Conservation (phyloP, 2,113 vertebrate species). For the Pelobates fuscus region DNA sequence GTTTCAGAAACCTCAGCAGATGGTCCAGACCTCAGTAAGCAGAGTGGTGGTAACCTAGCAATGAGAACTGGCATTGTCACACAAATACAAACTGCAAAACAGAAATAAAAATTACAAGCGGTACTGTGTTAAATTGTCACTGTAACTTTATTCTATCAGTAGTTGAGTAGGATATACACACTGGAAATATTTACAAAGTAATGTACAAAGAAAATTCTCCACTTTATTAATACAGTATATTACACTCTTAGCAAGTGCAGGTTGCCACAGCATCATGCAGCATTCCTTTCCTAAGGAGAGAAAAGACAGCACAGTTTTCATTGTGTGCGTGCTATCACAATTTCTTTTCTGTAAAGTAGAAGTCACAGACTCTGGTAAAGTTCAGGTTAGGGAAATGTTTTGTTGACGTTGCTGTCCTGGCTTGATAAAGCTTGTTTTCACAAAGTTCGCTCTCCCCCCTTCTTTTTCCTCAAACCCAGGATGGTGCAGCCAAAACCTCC, state of each 20-base stretch:
- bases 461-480: conserved; percentile 76
- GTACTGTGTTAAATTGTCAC: neutral
- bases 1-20: too few relatives aligned
- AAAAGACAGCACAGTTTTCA: neutral
- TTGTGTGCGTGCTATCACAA: too few relatives aligned
- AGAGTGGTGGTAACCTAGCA: too few relatives aligned
- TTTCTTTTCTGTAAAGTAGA: too few relatives aligned
- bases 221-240: conserved; percentile 44
- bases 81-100: too few relatives aligned
- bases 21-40: too few relatives aligned
- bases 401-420: neutral
- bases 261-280: neutral
- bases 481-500: conserved; percentile 69
- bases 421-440: neutral
- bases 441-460: conserved; percentile 42
- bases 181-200: conserved; percentile 67
- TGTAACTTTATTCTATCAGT: neutral
- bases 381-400: neutral
- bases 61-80: too few relatives aligned
- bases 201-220: conserved; percentile 61
- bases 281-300: neutral
- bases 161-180: conserved; percentile 46
- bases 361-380: too few relatives aligned
- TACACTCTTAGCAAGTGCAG: neutral
- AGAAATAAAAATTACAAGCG: neutral